These are phyloP conservation scores for Caenorhabditis zanzibari DNA, from an alignment of 2,888 invertebrate species.

Conservation along the genomic window DNA sequence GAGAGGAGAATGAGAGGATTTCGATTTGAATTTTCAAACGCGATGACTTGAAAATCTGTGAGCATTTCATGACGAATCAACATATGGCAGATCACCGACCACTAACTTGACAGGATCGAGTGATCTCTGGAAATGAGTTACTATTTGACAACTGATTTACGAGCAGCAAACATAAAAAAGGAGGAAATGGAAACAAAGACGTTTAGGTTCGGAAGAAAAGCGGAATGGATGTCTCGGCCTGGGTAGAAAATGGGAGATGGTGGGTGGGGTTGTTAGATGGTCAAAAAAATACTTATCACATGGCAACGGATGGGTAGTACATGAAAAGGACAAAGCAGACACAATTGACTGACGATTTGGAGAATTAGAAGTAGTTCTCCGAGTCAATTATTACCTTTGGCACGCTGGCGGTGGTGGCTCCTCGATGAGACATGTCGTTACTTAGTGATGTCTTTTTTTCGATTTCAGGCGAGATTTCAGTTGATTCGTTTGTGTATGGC, in stretches of 20 bases:
- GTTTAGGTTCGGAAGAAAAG: constrained; percentile 25
- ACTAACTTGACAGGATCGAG: constrained; percentile 80
- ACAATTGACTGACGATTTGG: constrained; percentile 24
- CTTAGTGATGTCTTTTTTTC: constrained; percentile 68
- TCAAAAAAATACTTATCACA: constrained; percentile 47
- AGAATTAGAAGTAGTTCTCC: constrained; percentile 57
- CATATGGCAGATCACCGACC: constrained; percentile 81
- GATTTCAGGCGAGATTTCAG: constrained; percentile 66
- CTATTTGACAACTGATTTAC: constrained; percentile 43
- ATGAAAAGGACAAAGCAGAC: constrained; percentile 48
- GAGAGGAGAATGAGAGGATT: neutral
- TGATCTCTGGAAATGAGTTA: constrained; percentile 70
- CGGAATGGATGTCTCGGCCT: constrained; percentile 33
- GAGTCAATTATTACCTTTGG: constrained; percentile 70
- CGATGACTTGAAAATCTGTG: constrained; percentile 40
- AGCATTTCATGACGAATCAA: constrained; percentile 72
- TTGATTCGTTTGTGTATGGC: constrained; percentile 68
- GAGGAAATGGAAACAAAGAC: constrained; percentile 18
- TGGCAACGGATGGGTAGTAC: constrained; percentile 53
- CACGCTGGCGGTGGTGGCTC: constrained; percentile 53
- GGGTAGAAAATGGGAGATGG: neutral
- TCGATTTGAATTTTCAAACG: constrained; percentile 22
- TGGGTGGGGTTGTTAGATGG: constrained; percentile 8
- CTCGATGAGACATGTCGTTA: constrained; percentile 62
- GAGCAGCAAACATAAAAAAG: constrained; percentile 39